Evolutionary conservation across 2,113 vertebrate species (phyloP).

Genomic region (Podarcis raffonei): DNA sequence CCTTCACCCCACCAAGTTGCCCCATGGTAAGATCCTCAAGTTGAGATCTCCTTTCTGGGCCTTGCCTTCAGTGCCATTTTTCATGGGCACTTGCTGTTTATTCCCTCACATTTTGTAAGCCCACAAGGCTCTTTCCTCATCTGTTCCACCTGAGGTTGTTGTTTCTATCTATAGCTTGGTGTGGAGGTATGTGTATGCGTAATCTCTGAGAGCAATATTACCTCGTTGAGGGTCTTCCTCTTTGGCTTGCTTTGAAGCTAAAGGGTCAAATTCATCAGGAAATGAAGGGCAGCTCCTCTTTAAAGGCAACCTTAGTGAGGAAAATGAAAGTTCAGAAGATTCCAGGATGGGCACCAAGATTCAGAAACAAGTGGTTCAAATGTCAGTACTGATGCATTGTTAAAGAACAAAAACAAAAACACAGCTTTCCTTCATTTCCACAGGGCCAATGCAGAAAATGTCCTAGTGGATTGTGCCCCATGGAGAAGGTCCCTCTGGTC

Average conservation of each 20-base stretch:
- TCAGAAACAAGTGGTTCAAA: background rate
- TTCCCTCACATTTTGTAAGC: background rate
- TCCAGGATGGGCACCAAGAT: no score
- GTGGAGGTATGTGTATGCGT: background rate
- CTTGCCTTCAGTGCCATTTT: background rate
- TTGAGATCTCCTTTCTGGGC: background rate
- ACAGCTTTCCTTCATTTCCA: no score
- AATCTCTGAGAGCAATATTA: slow-evolving; percentile 55
- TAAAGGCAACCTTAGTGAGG: slow-evolving; percentile 74
- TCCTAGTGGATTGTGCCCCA: background rate
- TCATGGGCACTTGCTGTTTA: background rate
- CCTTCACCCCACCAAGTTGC: background rate
- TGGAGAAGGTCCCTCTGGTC: no score
- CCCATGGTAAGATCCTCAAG: background rate
- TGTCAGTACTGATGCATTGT: background rate
- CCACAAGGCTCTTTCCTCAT: background rate
- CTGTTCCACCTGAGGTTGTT: background rate
- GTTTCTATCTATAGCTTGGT: background rate
- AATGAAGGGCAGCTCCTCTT: slow-evolving; percentile 85
- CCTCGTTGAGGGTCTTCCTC: slow-evolving; percentile 90
- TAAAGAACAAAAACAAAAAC: background rate
- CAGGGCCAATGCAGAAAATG: background rate
- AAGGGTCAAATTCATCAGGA: slow-evolving; percentile 75
- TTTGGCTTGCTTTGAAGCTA: slow-evolving; percentile 82
- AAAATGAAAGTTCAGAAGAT: background rate